Evolutionary conservation across 2,113 vertebrate genomes (phyloP), one percentile per base, ranked within the genome.

Genomic region (Apaloderma vittatum): DNA sequence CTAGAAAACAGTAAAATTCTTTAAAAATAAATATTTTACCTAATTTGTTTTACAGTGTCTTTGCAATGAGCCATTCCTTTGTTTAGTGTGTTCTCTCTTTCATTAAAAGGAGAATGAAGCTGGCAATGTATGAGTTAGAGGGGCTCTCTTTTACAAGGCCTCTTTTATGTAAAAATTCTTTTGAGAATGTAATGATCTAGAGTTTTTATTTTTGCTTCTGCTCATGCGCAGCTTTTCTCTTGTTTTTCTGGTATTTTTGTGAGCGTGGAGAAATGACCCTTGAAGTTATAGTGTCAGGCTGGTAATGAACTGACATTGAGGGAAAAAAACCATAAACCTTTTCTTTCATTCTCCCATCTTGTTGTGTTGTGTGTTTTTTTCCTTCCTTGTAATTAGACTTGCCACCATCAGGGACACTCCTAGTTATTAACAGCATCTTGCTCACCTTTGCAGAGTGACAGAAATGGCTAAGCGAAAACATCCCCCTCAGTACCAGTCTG

Each of bases 241-340:
- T 97, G 48, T 96, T 97, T 97, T n/a, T n/a, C n/a, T 94, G 90
- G 93, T 97, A 95, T 97, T 98, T 97, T 93, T 94, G 94, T 95
- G 92, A 96, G 93, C 96, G 87, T 67, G 88, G 97, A 98, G 95
- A 97, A 97, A 97, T 98, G 96, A 98, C 97, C 96, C 97, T 97
- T 97, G 96, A 97, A 98, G 97, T 97, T 96, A 95, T n/a, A 79
- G 37, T 96, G 97, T 98, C 95, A 97, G 67, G 36, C 88, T 95
- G 67, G 90, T 97, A 97, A 98, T 97, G 97, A 98, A 98, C 95
- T 97, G 95, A 97, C 27, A 57, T 96, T 83, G 93, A 82, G 93
- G 78, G 80, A 29, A 21, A 78, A 93, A 90, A 86, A 87, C 78
- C 78, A 75, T 96, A 97, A 98, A 96, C 40, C 88, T 32, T 86